A percentile compares a stretch with the other conserved stretches of the same genome.
Evolutionary conservation across 2,888 invertebrate genomes (phyloP).

Genomic region (Micoletzkya japonica): DNA sequence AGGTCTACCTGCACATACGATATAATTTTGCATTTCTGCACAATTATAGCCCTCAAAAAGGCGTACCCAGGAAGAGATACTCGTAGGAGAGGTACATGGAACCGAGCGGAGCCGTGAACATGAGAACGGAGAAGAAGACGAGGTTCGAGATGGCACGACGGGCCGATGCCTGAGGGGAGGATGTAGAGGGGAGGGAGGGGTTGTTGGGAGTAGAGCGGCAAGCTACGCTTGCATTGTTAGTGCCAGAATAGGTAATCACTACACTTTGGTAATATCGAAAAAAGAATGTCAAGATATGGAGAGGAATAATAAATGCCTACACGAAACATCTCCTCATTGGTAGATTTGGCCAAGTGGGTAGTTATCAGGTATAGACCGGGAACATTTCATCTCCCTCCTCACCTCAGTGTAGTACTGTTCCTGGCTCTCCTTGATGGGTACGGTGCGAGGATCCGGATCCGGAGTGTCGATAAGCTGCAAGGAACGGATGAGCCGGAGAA

Average conservation of each 20-base stretch:
- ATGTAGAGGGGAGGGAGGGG: too few species aligned
- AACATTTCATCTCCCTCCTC: not conserved
- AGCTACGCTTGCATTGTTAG: too few species aligned
- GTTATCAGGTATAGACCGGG: not conserved
- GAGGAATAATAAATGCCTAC: too few species aligned
- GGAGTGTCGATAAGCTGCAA: conserved; percentile 21
- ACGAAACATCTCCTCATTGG: too few species aligned
- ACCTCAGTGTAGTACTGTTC: conserved; percentile 42
- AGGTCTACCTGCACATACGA: not conserved
- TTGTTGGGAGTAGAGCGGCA: not conserved
- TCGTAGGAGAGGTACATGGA: conserved; percentile 52
- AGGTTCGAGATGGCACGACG: conserved; percentile 42
- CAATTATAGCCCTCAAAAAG: not conserved
- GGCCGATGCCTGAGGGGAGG: conserved; percentile 32
- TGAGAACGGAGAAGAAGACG: conserved; percentile 48
- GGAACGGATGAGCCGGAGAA: too few species aligned
- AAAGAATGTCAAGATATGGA: too few species aligned
- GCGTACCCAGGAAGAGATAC: conserved; percentile 52
- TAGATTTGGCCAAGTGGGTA: too few species aligned
- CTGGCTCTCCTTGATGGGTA: conserved; percentile 21
- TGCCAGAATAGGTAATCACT: too few species aligned
- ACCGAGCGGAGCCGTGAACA: conserved; percentile 53
- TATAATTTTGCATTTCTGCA: not conserved
- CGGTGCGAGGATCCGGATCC: conserved; percentile 18
- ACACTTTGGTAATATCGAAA: too few species aligned